Evolutionary conservation across 2,113 vertebrate genomes (phyloP).

Genomic region (Thermophis baileyi): DNA sequence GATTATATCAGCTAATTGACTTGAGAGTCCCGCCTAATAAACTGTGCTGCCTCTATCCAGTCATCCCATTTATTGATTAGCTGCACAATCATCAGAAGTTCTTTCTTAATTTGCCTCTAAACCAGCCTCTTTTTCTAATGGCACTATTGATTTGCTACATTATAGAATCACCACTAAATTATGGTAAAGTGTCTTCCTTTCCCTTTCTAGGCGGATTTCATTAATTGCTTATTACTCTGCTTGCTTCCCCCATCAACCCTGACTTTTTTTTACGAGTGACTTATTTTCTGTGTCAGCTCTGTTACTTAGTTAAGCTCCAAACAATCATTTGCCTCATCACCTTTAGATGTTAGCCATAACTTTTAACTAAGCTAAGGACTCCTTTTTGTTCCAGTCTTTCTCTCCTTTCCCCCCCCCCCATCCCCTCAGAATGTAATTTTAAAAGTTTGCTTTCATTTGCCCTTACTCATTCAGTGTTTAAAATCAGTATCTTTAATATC

Average conservation of each 20-base stretch:
- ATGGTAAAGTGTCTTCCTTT: neutral
- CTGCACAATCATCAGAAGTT: constrained; percentile 16
- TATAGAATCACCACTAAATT: constrained; percentile 23
- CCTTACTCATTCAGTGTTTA: neutral
- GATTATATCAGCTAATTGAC: constrained; percentile 36
- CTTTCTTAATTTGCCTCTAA: constrained; percentile 34
- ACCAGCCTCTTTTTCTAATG: constrained; percentile 31
- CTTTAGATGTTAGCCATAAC: neutral
- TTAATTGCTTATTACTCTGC: neutral
- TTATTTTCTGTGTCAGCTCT: neutral
- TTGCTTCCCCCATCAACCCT: neutral
- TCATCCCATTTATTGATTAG: constrained; percentile 58
- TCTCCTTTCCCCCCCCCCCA: neutral
- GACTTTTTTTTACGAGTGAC: neutral
- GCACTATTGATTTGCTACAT: constrained; percentile 43
- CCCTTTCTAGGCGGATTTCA: neutral
- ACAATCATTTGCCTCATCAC: neutral
- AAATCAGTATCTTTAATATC: neutral
- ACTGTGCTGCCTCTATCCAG: neutral
- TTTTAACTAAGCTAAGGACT: neutral
- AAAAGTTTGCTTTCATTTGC: neutral
- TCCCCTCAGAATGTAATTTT: neutral
- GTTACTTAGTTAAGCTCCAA: neutral
- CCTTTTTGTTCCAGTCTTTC: neutral
- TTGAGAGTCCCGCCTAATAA: constrained; percentile 39